Base-by-base conservation (phyloP, 2,888 invertebrate genomes). In the Schizaphis graminum region DNA sequence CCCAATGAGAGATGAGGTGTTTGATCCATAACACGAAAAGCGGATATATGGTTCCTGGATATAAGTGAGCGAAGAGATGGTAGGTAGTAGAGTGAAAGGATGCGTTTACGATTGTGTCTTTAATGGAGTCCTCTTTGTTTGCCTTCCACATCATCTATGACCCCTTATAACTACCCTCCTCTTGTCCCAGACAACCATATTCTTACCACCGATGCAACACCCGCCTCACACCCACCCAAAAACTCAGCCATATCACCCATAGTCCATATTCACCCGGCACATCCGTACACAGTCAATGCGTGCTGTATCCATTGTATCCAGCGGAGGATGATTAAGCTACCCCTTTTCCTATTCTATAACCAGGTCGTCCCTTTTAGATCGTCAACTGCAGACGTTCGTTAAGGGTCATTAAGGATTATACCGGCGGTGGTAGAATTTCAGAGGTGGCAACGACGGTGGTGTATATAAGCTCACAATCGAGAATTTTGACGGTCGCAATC, bases 301-400 rank as follows among this genome's bases (percentile, higher is more conserved):
- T 84, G 49, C n/a, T 91, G 85, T 91, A 41, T 49, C 87, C 87
- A 92, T 92, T 92, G 92, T 92, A 87, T 87, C 92, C 35, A 49
- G 41, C 67, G 21, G 61, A 49, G 41, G 61, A 88, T 92, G 92
- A 92, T 92, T 92, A 92, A 87, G 92, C 92, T 67, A 61, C 87
- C 87, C 92, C 67, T 67, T 77, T 77, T 87, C 49, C 87, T 26
- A 41, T 91, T 44, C 67, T 49, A 1, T 16, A 53, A 53, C 35
- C 67, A 67, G 87, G 87, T 67, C 41, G 61, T 92, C 87, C 92
- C 92, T 92, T 88, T 88, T 67, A 49, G 28, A 49, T 91, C 90
- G 94, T 90, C 94, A 94, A 94, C 94, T 90, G 86, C 94, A 94
- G 94, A 94, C 94, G 91, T 94, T 94, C 94, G 94, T 94, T 94